Evolutionary conservation across 2,888 invertebrate species (phyloP), one percentile per base, ranked within the genome.

Genomic region (Synergus gifuensis): DNA sequence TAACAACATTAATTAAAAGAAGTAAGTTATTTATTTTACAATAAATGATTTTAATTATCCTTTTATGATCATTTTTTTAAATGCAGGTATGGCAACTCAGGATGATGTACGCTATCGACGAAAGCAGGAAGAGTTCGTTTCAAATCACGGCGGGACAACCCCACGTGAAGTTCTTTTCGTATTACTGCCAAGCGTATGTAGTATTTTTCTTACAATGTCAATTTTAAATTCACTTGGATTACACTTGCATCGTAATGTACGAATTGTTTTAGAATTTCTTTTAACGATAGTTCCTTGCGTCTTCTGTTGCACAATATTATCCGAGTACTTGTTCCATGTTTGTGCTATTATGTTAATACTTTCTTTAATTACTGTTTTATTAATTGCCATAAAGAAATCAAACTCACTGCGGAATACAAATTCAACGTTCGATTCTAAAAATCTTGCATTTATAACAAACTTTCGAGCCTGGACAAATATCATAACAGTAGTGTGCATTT

Each of bases 401-500:
- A 76, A 81, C 0, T 28, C n/a, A 16, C 16, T 2, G 7, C 79
- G 66, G 1, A 83, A 79, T 28, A 36, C 3, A 9, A 11, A 8
- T n/a, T 16, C 12, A 22, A 4, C 14, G 2, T 22, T 42, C 16
- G 5, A 54, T 18, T 14, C 7, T 8, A 44, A 22, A 73, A 85
- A 84, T 73, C 83, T 90, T 36, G 83, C 91, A 11, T 94, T 94
- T 76, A 93, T 98, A 81, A 95, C 97, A 9, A 94, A 95, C 87
- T 93, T 95, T 77, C 94, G 98, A 85, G 95, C 96, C 0, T 93
- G 95, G 4, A 95, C 96, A 0, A 96, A 96, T 89, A 90, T 97
- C 12, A 93, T 96, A 69, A 97, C 98, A 5, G 94, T 94, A 0
- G 93, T 97, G 78, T 96, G 96, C 83, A 99, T 99, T 85, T 93